These are phyloP conservation scores for Metalampra italica DNA, from an alignment of 2,888 invertebrate species.

Conservation along the genomic window DNA sequence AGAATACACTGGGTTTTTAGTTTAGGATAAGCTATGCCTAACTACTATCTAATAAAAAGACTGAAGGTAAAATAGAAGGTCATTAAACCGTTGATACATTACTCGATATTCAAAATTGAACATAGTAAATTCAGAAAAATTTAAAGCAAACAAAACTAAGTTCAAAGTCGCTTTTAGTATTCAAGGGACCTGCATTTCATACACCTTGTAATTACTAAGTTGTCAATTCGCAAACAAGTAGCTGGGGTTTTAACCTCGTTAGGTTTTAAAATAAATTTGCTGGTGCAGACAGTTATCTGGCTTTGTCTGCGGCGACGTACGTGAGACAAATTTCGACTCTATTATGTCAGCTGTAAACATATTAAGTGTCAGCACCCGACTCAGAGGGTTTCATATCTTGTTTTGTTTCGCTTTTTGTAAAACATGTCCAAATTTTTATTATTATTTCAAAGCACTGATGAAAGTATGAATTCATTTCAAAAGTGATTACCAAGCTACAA, in stretches of 20 bases:
- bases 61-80: too few species aligned
- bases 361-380: not conserved
- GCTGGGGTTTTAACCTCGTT: slow-evolving; percentile 15
- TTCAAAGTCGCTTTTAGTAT: slow-evolving; percentile 4
- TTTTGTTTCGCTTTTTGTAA: too few species aligned
- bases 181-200: slow-evolving; percentile 8
- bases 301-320: slow-evolving; percentile 26
- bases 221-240: slow-evolving; percentile 19
- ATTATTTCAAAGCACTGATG: too few species aligned
- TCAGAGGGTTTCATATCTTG: too few species aligned
- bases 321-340: slow-evolving; percentile 27
- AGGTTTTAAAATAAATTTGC: slow-evolving; percentile 37
- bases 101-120: too few species aligned
- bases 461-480: not conserved
- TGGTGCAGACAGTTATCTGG: slow-evolving; percentile 36
- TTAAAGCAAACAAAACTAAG: not conserved
- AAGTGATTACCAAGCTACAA: too few species aligned
- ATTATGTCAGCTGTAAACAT: slow-evolving; percentile 11
- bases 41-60: too few species aligned
- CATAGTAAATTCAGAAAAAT: too few species aligned
- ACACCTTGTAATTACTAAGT: slow-evolving; percentile 21
- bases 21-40: too few species aligned
- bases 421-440: too few species aligned
- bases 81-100: too few species aligned
- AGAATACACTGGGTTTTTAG: too few species aligned